phyloP scores from a whole-genome alignment of 2,888 invertebrate species.

The Leucozona laternaria region DNA sequence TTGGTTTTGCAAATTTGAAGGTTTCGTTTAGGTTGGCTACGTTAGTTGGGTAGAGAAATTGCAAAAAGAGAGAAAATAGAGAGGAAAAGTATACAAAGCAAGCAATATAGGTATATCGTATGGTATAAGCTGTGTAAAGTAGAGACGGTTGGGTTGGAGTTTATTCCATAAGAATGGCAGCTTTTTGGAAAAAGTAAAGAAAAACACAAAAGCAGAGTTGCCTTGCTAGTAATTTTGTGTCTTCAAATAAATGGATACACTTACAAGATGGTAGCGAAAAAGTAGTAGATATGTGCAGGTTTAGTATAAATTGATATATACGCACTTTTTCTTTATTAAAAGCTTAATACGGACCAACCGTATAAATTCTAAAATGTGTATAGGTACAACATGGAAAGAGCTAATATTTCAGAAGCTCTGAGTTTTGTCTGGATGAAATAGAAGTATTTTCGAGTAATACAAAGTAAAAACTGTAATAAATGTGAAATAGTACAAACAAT shows the following conservation, averaged over 20 bases:
- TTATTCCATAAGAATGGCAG: neutral
- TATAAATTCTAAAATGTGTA: no score
- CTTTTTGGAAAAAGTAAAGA: conserved; percentile 21
- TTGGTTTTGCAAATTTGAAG: conserved; percentile 11
- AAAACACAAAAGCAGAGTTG: conserved; percentile 4
- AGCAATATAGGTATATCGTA: neutral
- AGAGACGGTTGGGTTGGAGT: conserved; percentile 37
- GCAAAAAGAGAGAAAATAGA: conserved; percentile 8
- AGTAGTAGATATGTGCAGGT: no score
- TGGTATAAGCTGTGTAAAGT: conserved; percentile 1
- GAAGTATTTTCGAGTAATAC: no score
- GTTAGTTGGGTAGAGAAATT: neutral
- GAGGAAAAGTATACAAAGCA: neutral
- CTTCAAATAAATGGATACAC: neutral
- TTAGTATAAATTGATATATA: no score
- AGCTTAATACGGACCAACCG: no score
- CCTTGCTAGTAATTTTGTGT: neutral
- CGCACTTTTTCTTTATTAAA: no score
- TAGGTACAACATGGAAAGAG: no score
- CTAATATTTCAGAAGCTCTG: no score
- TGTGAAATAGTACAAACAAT: no score
- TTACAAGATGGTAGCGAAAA: neutral
- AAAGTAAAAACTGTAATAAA: no score
- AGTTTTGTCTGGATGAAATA: no score
- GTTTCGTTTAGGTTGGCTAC: neutral